Conservation (phyloP, 2,888 invertebrate genomes). For the Xanthia icteritia region DNA sequence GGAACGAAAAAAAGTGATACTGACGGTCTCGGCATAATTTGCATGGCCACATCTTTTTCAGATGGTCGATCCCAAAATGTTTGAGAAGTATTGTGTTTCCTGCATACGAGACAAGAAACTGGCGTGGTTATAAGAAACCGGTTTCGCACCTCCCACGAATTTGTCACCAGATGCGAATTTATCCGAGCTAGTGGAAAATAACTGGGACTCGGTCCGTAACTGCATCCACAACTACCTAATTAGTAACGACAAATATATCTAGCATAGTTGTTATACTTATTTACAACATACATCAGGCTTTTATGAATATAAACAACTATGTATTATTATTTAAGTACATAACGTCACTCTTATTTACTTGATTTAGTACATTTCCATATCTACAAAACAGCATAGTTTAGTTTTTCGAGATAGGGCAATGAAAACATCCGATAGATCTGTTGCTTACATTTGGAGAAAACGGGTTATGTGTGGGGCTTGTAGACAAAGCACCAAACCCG, state of each 20-base stretch:
- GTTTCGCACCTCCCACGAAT: slow-evolving; percentile 34
- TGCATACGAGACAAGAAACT: slow-evolving; percentile 32
- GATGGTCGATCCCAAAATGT: not conserved
- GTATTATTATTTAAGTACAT: not conserved
- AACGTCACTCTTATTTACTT: slow-evolving; percentile 13
- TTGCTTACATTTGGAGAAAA: slow-evolving; percentile 16
- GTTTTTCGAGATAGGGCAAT: slow-evolving; percentile 10
- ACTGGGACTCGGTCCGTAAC: not conserved
- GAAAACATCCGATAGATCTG: slow-evolving; percentile 10
- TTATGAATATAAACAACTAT: slow-evolving; percentile 1
- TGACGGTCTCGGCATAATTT: not conserved
- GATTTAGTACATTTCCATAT: slow-evolving; percentile 17
- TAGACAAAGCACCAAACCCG: slow-evolving; percentile 28
- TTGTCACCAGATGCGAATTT: slow-evolving; percentile 11
- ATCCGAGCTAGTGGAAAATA: slow-evolving; percentile 12
- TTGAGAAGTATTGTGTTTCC: slow-evolving; percentile 6
- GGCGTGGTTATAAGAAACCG: slow-evolving; percentile 31
- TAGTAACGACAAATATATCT: not conserved
- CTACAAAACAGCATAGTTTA: not conserved
- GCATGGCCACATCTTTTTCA: not conserved
- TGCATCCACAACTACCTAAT: not conserved
- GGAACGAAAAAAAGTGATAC: not conserved
- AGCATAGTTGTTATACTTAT: not conserved
- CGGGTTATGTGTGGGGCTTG: slow-evolving; percentile 14
- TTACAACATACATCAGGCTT: not conserved